Percentiles rank a stretch among this genome's conserved stretches.
phyloP scores from a whole-genome alignment of 2,888 invertebrate genomes.

The Bedellia somnulentella region DNA sequence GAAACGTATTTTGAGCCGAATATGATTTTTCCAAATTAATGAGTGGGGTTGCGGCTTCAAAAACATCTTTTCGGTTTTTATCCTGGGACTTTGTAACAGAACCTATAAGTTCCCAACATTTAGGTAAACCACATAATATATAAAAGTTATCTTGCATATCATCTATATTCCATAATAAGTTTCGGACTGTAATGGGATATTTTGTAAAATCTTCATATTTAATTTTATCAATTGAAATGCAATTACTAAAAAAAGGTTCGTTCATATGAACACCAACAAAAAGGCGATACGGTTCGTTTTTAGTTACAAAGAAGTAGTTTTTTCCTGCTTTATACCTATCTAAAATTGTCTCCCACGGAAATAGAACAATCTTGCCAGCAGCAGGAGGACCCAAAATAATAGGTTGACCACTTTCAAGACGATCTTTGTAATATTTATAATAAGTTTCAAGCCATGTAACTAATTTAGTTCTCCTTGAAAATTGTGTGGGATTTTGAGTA shows the following conservation, averaged over 20 bases:
- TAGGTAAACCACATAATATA: conserved; percentile 34
- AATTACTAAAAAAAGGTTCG: conserved; percentile 25
- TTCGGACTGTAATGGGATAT: conserved; percentile 37
- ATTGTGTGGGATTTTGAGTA: conserved; percentile 10
- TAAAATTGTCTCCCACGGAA: conserved; percentile 39
- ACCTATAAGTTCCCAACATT: conserved; percentile 47
- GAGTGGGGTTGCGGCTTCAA: no score
- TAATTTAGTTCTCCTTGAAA: conserved; percentile 20
- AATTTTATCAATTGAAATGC: conserved; percentile 36
- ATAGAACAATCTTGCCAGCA: conserved; percentile 25
- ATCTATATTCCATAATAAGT: conserved; percentile 30
- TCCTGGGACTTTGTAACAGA: conserved; percentile 28
- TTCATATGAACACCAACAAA: conserved; percentile 31
- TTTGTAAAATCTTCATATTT: conserved; percentile 27
- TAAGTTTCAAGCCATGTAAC: conserved; percentile 33
- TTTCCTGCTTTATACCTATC: conserved; percentile 31
- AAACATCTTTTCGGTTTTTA: conserved; percentile 3
- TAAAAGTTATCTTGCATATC: conserved; percentile 34
- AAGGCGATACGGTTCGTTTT: conserved; percentile 27
- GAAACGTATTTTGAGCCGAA: no score
- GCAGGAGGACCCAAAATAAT: conserved; percentile 25
- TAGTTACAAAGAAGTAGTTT: conserved; percentile 34
- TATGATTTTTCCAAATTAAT: no score
- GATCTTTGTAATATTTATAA: conserved; percentile 32
- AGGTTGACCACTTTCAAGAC: conserved; percentile 19